Conservation (phyloP, 2,888 invertebrate species). For the Thereva unica region DNA sequence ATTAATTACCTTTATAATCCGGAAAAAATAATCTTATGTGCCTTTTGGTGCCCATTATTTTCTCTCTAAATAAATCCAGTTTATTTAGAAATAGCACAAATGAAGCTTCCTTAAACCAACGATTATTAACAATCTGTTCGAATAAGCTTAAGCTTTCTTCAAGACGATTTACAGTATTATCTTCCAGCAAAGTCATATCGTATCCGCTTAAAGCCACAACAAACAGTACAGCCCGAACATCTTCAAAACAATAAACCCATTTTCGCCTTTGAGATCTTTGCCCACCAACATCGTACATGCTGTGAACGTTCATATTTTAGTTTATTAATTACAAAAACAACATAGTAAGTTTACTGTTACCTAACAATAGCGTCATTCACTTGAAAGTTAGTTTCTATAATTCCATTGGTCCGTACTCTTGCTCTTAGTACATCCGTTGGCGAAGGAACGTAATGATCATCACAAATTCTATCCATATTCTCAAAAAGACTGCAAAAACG, state of each 20-base stretch:
- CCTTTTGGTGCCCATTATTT: conserved; percentile 66
- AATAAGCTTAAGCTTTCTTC: conserved; percentile 68
- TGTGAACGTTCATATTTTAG: conserved; percentile 47
- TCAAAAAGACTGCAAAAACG: conserved; percentile 63
- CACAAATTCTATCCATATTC: conserved; percentile 68
- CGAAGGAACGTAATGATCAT: conserved; percentile 67
- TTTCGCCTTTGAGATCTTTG: conserved; percentile 68
- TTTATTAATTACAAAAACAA: not conserved
- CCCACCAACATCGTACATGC: conserved; percentile 70
- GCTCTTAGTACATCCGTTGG: conserved; percentile 67
- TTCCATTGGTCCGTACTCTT: conserved; percentile 67
- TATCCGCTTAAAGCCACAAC: conserved; percentile 69
- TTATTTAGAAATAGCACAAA: conserved; percentile 69
- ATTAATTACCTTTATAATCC: conserved; percentile 61
- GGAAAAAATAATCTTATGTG: conserved; percentile 66
- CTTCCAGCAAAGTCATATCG: conserved; percentile 68
- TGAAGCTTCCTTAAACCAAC: conserved; percentile 66
- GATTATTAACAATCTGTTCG: conserved; percentile 67
- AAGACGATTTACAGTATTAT: conserved; percentile 65
- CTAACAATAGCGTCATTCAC: conserved; percentile 63
- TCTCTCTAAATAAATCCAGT: conserved; percentile 67
- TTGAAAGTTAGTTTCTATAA: conserved; percentile 69
- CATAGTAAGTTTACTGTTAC: conserved; percentile 42
- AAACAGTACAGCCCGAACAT: conserved; percentile 66
- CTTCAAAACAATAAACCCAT: conserved; percentile 72